Base-by-base conservation (phyloP, 35 echinoderm and acorn worm species). In the Lytechinus variegatus region DNA sequence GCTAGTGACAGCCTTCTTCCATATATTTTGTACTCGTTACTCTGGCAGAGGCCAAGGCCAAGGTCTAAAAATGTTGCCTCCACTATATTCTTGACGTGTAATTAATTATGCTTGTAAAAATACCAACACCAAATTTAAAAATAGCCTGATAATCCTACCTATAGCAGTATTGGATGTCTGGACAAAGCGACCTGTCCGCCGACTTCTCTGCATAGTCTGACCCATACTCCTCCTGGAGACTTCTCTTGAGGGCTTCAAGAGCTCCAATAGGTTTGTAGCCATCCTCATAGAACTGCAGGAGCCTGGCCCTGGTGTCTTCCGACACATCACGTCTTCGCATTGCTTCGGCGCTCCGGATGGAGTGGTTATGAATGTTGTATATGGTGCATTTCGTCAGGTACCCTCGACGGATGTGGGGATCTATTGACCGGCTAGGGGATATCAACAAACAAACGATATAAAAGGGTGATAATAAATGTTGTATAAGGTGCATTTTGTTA, bases 251-350 rank as follows among this genome's bases (percentile, higher is more conserved):
- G 7, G 61, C 94, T 9, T 57, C 94, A 4, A 57, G 71, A 9
- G 94, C 94, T 4, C 9, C 52, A 5, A 24, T 28, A 6, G 94
- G 94, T 19, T 52, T 71, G 56, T 28, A 66, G 4, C 94, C 94
- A 9, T 61, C 14, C 27, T 28, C 56, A 24, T 56, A 95, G 10
- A 61, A 27, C 71, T 86, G 9, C 9, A 61, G 44, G 5, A 95
- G 71, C 52, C n/a, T 95, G 27, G 9, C 71, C 1, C 71, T 12
- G 29, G 94, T 95, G 27, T 95, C 94, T 28, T 61, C 8, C 13
- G 94, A 95, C 16, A 95, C 94, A 79, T 95, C 94, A 8, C 94
- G 56, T 27, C 56, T 54, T 16, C 94, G 21, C 12, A 95, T 16
- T 28, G 51, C 94, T 33, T 95, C 94, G 7, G 57, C 94, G 10